Base-by-base conservation (phyloP, 2,888 invertebrate genomes). In the Cephalotes varians region DNA sequence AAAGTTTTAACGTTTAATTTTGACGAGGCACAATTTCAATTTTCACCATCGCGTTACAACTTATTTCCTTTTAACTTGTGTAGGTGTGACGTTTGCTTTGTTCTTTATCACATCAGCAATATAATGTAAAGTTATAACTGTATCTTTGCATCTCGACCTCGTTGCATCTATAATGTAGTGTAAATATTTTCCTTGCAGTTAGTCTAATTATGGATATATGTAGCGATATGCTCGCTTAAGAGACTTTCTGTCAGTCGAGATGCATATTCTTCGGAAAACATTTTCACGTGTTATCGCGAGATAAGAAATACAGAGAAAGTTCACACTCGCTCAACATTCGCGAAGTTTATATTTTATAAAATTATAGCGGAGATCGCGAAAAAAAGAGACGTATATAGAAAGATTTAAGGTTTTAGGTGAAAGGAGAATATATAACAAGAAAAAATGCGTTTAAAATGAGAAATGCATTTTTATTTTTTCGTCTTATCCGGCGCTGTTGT, bases 171-270 rank as follows among this genome's bases (percentile, higher is more conserved):
- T 44, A 58, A 58, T 73, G n/a, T 28, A 28, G 7, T 44, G n/a
- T 31, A 58, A 72, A 44, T n/a, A 44, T 73, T 72, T 72, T 44
- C 72, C 40, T 28, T 40, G 10, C 73, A n/a, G 31, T 15, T 31
- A 21, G 15, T n/a, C 31, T 73, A 73, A 73, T 73, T 73, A 58
- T 60, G 31, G 9, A n/a, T 5, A 58, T 56, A n/a, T 37, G 18
- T 40, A 31, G 15, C n/a, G 40, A 40, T 44, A 44, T 21, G 10
- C n/a, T 4, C 56, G 56, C 56, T n/a, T 72, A 58, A 28, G n/a
- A 28, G 40, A 40, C 40, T 56, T 44, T 58, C n/a, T n/a, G 72
- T 40, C 28, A 58, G 56, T 44, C 9, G 44, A 21, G 47, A 73
- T 58, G 31, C 31, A 54, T 44, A 60, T 73, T 21, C 44, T 21